Evolutionary conservation across 2,888 invertebrate genomes (phyloP).

Genomic region (Capitulum mitella): DNA sequence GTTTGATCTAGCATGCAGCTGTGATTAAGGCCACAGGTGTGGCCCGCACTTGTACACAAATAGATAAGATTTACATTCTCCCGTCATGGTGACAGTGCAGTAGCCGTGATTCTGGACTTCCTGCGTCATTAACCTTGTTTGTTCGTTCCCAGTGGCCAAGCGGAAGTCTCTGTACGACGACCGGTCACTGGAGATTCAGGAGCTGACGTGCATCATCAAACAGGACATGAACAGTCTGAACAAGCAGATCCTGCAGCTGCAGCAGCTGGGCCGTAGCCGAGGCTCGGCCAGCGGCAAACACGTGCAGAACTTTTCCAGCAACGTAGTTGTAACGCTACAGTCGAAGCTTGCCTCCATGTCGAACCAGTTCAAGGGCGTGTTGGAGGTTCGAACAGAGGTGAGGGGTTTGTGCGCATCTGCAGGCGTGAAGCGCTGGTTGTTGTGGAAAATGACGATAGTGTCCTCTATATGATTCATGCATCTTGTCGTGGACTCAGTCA

Average conservation of each 20-base stretch:
- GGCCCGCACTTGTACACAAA: too few relatives aligned
- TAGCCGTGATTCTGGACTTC: too few relatives aligned
- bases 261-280: conserved; percentile 40
- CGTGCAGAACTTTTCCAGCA: conserved; percentile 83
- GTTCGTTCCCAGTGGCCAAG: conserved; percentile 79
- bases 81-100: too few relatives aligned
- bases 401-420: too few relatives aligned
- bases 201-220: conserved; percentile 93
- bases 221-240: conserved; percentile 91
- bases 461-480: too few relatives aligned
- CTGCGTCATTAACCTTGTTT: too few relatives aligned
- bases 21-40: too few relatives aligned
- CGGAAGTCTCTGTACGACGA: conserved; percentile 95
- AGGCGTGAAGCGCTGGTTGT: too few relatives aligned
- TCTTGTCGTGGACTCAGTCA: too few relatives aligned
- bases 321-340: conserved; percentile 83
- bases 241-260: conserved; percentile 84
- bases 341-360: conserved; percentile 95
- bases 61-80: too few relatives aligned
- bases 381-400: conserved; percentile 92
- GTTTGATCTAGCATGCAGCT: too few relatives aligned
- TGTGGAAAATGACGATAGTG: too few relatives aligned
- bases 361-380: conserved; percentile 91
- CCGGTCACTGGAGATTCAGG: conserved; percentile 90
- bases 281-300: conserved; percentile 54